Conservation (phyloP, 1,140 invertebrate genomes). For the Drosophila santomea region DNA sequence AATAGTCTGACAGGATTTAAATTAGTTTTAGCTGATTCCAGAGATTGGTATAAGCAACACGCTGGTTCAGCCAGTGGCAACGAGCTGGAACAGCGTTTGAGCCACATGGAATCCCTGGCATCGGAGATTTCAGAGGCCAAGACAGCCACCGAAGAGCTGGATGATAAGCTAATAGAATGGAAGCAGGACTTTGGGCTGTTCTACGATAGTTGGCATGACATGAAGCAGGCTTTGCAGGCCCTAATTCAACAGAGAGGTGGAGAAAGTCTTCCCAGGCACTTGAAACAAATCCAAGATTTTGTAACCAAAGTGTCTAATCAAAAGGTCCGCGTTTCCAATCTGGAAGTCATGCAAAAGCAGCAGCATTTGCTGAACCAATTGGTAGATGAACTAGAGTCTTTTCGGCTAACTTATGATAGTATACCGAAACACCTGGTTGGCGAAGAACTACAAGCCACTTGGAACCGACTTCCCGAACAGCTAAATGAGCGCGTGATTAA, state of each 20-base stretch:
- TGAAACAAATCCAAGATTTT: conserved; percentile 71
- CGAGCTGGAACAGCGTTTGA: conserved; percentile 79
- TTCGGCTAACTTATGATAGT: conserved; percentile 83
- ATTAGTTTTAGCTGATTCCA: conserved; percentile 76
- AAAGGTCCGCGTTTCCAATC: conserved; percentile 86
- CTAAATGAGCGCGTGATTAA: conserved; percentile 79
- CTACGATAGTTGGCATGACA: conserved; percentile 82
- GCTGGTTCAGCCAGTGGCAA: conserved; percentile 68
- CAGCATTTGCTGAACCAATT: conserved; percentile 83
- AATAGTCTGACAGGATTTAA: conserved; percentile 84
- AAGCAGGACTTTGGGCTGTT: conserved; percentile 81
- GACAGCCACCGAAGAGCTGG: conserved; percentile 55
- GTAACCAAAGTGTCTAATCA: conserved; percentile 82
- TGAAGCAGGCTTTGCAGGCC: conserved; percentile 76
- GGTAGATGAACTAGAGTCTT: conserved; percentile 80
- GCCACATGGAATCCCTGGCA: conserved; percentile 79
- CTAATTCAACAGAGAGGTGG: conserved; percentile 79
- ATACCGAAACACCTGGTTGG: conserved; percentile 59
- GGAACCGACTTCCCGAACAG: conserved; percentile 71
- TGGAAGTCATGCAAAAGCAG: conserved; percentile 82
- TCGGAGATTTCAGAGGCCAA: conserved; percentile 73
- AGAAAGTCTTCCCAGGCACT: conserved; percentile 45
- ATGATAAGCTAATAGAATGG: conserved; percentile 73
- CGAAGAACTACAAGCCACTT: conserved; percentile 65
- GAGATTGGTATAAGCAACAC: conserved; percentile 84